Conservation (phyloP, 2,888 invertebrate species). For the Notodonta dromedarius region DNA sequence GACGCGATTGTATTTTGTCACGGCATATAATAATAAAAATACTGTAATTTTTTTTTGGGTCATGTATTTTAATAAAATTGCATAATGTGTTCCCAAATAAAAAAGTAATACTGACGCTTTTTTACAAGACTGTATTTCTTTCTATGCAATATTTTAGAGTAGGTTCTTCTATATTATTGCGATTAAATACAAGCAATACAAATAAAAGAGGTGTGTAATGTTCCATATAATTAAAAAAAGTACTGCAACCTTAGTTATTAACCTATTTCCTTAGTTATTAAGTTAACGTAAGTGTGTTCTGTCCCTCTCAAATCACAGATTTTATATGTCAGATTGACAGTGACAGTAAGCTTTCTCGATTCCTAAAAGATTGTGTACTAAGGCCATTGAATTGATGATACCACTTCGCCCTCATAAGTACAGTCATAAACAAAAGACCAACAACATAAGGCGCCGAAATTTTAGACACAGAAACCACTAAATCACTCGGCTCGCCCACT, state of each 20-base stretch:
- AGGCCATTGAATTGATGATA: neutral
- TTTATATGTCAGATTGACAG: no score
- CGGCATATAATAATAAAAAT: neutral
- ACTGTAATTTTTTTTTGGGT: neutral
- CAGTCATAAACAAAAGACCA: slow-evolving; percentile 2
- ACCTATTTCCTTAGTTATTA: no score
- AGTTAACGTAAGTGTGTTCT: no score
- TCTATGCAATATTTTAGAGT: no score
- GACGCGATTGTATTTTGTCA: slow-evolving; percentile 1
- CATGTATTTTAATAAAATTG: no score
- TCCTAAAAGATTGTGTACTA: no score
- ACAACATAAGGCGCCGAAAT: slow-evolving; percentile 46
- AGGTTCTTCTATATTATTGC: no score
- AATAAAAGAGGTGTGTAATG: no score
- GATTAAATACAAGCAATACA: neutral
- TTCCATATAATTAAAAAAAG: no score
- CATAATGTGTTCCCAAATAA: neutral
- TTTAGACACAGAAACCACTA: slow-evolving; percentile 43
- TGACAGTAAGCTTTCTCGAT: no score
- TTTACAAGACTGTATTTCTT: neutral
- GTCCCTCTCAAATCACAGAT: no score
- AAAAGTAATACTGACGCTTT: neutral
- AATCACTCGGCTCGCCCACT: slow-evolving; percentile 53
- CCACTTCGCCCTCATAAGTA: neutral
- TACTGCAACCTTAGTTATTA: no score